A percentile compares a stretch with the other conserved stretches of the same genome.
These are phyloP conservation scores for Lasiurus cinereus DNA, from an alignment of 2,113 vertebrate genomes.

Conservation along the genomic window DNA sequence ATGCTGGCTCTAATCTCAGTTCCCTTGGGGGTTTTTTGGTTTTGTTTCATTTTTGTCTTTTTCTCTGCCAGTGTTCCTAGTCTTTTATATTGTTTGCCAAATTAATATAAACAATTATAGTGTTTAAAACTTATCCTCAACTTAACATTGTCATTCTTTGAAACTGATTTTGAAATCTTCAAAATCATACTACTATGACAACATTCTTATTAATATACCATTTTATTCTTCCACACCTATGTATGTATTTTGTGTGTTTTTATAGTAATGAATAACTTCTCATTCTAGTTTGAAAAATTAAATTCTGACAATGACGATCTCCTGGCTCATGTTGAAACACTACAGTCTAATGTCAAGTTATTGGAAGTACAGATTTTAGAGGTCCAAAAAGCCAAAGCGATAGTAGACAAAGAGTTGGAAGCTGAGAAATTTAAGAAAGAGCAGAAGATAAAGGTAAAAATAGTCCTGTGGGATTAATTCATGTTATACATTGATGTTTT, in stretches of 20 bases:
- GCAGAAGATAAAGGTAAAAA: slow-evolving; percentile 94
- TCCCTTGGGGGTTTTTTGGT: background rate
- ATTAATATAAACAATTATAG: background rate
- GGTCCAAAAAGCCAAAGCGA: slow-evolving; percentile 88
- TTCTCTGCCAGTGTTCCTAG: background rate
- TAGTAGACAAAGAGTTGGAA: slow-evolving; percentile 92
- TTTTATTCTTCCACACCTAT: background rate
- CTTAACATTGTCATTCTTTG: slow-evolving; percentile 49
- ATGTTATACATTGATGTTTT: background rate
- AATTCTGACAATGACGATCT: slow-evolving; percentile 93
- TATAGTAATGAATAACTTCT: slow-evolving; percentile 53
- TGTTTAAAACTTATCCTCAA: slow-evolving; percentile 25
- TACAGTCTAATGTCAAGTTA: slow-evolving; percentile 90
- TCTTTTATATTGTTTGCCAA: background rate
- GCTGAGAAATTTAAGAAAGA: slow-evolving; percentile 94
- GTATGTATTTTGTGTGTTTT: background rate
- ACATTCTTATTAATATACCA: background rate
- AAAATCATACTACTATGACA: background rate
- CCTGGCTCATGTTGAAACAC: slow-evolving; percentile 89
- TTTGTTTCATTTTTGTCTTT: background rate
- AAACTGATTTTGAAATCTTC: slow-evolving; percentile 25
- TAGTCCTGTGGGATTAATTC: background rate
- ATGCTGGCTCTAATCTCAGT: background rate
- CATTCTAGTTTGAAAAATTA: slow-evolving; percentile 91
- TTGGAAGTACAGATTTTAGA: slow-evolving; percentile 94